Evolutionary conservation across 1,140 invertebrate genomes (phyloP).

Genomic region (Penaeus japonicus): DNA sequence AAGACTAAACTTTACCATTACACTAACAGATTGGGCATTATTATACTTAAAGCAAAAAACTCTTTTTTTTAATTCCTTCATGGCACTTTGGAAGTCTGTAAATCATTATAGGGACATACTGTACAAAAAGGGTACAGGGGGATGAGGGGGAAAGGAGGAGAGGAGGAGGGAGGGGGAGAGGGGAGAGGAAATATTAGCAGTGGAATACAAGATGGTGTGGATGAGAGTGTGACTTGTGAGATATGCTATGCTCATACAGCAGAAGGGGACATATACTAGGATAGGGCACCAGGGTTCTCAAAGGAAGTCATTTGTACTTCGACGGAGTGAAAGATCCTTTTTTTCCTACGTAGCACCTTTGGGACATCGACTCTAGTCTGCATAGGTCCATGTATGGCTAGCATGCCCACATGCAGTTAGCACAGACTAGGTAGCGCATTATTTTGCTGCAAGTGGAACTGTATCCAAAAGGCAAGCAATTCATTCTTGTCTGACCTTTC

Average conservation of each 20-base stretch:
- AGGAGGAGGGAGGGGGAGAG: too few species aligned
- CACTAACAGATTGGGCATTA: not conserved
- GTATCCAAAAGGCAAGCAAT: conserved; percentile 16
- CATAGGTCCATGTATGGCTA: conserved; percentile 20
- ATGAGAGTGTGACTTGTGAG: too few species aligned
- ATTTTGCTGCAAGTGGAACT: conserved; percentile 26
- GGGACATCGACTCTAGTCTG: conserved; percentile 29
- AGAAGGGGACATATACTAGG: too few species aligned
- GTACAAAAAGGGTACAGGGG: too few species aligned
- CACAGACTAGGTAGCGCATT: conserved; percentile 36
- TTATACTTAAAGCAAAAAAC: too few species aligned
- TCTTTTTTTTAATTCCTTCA: too few species aligned
- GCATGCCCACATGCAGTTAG: conserved; percentile 34
- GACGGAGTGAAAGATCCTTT: conserved; percentile 53
- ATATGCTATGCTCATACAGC: conserved; percentile 16
- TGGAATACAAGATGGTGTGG: too few species aligned
- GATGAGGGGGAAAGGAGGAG: too few species aligned
- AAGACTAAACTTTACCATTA: not conserved
- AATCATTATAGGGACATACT: too few species aligned
- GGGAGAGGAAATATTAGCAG: too few species aligned
- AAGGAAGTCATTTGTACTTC: conserved; percentile 55
- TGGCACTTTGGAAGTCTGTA: too few species aligned
- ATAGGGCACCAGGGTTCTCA: conserved; percentile 50
- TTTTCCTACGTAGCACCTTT: conserved; percentile 53
- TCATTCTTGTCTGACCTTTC: conserved; percentile 11